Conservation (phyloP, 1,140 invertebrate species). For the Aphidius gifuensis region DNA sequence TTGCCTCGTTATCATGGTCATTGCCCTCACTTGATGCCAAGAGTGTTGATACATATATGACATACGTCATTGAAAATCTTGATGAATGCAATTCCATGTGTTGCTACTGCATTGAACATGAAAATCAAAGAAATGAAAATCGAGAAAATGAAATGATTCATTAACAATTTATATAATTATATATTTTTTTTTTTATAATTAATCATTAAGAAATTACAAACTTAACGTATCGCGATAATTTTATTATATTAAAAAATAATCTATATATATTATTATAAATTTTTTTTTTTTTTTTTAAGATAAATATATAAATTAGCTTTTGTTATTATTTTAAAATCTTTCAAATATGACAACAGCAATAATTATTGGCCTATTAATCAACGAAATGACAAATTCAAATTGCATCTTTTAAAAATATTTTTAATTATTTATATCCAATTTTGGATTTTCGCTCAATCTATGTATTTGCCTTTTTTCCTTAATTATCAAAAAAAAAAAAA, state of each 20-base stretch:
- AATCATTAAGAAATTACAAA: neutral
- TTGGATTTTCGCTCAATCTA: too few relatives aligned
- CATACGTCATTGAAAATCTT: conserved; percentile 40
- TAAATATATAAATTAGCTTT: too few relatives aligned
- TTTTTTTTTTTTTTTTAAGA: neutral
- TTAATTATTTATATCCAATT: too few relatives aligned
- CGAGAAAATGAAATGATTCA: conserved; percentile 51
- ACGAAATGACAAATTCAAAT: too few relatives aligned
- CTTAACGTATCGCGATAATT: neutral
- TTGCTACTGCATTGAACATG: conserved; percentile 47
- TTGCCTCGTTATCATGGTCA: conserved; percentile 43
- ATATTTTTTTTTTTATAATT: neutral
- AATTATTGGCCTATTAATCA: too few relatives aligned
- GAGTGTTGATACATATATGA: conserved; percentile 49
- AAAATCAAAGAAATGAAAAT: conserved; percentile 51
- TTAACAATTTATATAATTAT: conserved; percentile 32
- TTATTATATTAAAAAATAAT: neutral
- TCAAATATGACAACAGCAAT: too few relatives aligned
- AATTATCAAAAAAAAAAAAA: too few relatives aligned
- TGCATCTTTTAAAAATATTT: too few relatives aligned
- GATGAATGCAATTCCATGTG: conserved; percentile 40
- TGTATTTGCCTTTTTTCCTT: too few relatives aligned
- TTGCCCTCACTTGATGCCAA: conserved; percentile 44
- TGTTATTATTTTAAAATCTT: too few relatives aligned
- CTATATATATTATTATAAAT: conserved; percentile 4